Evolutionary conservation across 2,113 vertebrate genomes (phyloP).

Genomic region (Bungarus multicinctus): DNA sequence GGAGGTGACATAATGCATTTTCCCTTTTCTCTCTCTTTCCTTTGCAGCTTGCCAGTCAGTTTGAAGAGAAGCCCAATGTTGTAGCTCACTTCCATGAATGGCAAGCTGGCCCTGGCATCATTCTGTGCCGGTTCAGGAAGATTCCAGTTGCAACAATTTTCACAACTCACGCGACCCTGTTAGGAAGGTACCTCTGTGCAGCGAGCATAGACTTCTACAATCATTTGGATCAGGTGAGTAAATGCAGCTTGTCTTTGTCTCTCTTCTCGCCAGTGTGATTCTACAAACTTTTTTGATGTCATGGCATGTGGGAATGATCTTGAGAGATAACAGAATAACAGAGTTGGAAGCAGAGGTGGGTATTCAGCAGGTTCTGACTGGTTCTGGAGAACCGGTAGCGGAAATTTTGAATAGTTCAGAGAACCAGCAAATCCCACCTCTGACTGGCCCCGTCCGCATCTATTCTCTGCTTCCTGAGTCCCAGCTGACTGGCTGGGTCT

Average conservation of each 20-base stretch:
- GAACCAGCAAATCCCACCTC: too few relatives aligned
- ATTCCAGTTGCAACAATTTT: constrained; percentile 90
- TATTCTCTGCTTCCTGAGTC: too few relatives aligned
- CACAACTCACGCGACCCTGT: constrained; percentile 93
- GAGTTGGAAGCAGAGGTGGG: too few relatives aligned
- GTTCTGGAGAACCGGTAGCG: too few relatives aligned
- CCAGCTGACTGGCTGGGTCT: too few relatives aligned
- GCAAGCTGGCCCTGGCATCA: constrained; percentile 89
- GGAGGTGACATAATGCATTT: too few relatives aligned
- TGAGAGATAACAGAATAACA: neutral
- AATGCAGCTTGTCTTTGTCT: neutral
- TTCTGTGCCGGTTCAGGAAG: constrained; percentile 81
- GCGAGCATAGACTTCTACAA: constrained; percentile 96
- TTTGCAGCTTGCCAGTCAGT: constrained; percentile 79
- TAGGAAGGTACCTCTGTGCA: constrained; percentile 92
- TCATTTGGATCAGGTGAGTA: constrained; percentile 88
- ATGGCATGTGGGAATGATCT: neutral
- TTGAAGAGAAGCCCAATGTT: constrained; percentile 76
- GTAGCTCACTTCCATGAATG: constrained; percentile 95
- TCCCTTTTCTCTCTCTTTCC: constrained; percentile 10
- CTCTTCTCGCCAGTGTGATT: neutral
- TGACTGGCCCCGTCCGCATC: too few relatives aligned
- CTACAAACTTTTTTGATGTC: neutral
- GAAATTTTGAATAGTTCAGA: too few relatives aligned
- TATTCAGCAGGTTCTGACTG: too few relatives aligned